Conservation (phyloP, 2,113 vertebrate species). For the Sinocyclocheilus anshuiensis region DNA sequence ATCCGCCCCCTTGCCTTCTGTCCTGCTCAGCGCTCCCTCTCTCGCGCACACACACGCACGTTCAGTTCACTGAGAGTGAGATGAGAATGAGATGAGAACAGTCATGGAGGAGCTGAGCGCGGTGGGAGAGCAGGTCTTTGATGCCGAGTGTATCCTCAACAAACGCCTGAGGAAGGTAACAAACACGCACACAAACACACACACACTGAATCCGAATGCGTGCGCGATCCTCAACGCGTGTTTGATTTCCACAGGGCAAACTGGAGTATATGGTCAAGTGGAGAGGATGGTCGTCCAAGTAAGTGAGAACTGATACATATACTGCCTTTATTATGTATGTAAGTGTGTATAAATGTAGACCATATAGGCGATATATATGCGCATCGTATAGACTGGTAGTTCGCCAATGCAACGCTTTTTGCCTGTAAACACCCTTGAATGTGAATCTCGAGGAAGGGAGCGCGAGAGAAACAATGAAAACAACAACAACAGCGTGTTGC, state of each 20-base stretch:
- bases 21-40: slow-evolving; percentile 45
- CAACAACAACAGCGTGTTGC: slow-evolving; percentile 75
- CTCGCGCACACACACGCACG: neutral
- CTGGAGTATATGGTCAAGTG: slow-evolving; percentile 97
- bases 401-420: neutral
- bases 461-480: slow-evolving; percentile 56
- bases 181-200: neutral
- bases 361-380: neutral
- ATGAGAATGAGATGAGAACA: slow-evolving; percentile 54
- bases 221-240: slow-evolving; percentile 41
- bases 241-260: slow-evolving; percentile 83
- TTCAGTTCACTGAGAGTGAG: neutral
- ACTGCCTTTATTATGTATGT: slow-evolving; percentile 15
- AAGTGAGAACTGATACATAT: slow-evolving; percentile 68
- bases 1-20: slow-evolving; percentile 59
- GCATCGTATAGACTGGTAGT: neutral
- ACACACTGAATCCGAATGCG: slow-evolving; percentile 19
- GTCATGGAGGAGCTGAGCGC: slow-evolving; percentile 98
- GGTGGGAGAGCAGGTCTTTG: slow-evolving; percentile 92
- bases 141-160: slow-evolving; percentile 94
- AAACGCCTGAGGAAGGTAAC: slow-evolving; percentile 89
- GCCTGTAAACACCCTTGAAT: neutral
- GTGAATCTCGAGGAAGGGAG: neutral
- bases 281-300: slow-evolving; percentile 98
- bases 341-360: neutral